Base-by-base conservation (phyloP, 2,797 vertebrate species). In the Danio tinwini region DNA sequence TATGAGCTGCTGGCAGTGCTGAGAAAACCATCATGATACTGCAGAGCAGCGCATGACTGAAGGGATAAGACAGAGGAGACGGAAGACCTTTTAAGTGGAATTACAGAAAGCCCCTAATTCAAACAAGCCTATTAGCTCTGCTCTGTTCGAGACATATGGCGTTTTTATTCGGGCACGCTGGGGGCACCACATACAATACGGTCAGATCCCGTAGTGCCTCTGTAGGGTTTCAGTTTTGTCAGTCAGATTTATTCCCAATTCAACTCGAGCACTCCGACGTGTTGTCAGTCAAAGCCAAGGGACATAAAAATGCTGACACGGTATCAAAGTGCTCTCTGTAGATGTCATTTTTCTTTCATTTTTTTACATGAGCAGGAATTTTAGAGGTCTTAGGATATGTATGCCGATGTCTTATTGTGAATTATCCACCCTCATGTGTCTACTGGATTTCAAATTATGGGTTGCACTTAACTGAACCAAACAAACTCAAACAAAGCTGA, bases 1-100 rank as follows among this genome's bases (percentile, higher is more conserved):
- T 90, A 88, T 91, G 86, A 90, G 90, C 89, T 89, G 81, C 88
- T 91, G 90, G 91, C 91, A 90, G 87, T 71, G 63, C 64, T 12
- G 58, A 63, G 56, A 65, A 83, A 86, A 90, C 83, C 88, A 88
- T 90, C 88, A 49, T 76, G 17, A 55, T 68, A 76, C 91, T 88
- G 91, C 90, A 93, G 91, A 88, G 89, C 87, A 85, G 81, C 86
- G 84, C 84, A 74, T 85, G 82, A 82, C 87, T 89, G 88, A 11
- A 68, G 45, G 14, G 42, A 78, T n/a, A 55, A 62, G 47, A 45
- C 47, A 73, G 37, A 50, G 70, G 40, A 17, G 21, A 74, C 16
- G 5, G 49, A 76, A 61, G 58, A 55, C 40, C 47, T 82, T 69
- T 69, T 53, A 63, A 47, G 40, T 21, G 49, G 61, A 53, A 77